These are phyloP conservation scores for Limnephilus auricula DNA, from an alignment of 2,888 invertebrate genomes.

Conservation along the genomic window DNA sequence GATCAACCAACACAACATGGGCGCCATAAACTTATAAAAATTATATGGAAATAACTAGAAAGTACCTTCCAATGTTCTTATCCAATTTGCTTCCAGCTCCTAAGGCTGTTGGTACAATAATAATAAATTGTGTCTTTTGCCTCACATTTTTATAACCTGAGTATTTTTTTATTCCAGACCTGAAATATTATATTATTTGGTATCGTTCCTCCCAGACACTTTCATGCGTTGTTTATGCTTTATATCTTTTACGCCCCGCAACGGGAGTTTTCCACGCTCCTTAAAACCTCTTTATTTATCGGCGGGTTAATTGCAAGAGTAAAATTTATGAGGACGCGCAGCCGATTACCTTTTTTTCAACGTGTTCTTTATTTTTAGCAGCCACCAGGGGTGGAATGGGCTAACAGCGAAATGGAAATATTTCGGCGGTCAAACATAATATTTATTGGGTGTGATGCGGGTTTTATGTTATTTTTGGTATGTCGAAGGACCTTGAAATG, in stretches of 20 bases:
- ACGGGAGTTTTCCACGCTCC: background rate
- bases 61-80: background rate
- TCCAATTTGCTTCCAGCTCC: background rate
- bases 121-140: background rate
- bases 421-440: background rate
- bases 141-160: background rate
- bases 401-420: background rate
- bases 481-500: too few relatives aligned
- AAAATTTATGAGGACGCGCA: conserved; percentile 33
- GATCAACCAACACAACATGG: background rate
- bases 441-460: background rate
- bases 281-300: conserved; percentile 36
- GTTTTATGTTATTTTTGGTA: too few relatives aligned
- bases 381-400: background rate
- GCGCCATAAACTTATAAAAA: background rate
- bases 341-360: conserved; percentile 47
- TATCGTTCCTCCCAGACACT: background rate
- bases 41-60: background rate
- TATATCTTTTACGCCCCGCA: background rate
- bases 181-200: conserved; percentile 5
- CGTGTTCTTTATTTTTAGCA: background rate
- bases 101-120: background rate
- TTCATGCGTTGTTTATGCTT: background rate
- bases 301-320: conserved; percentile 36
- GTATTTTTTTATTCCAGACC: background rate